Evolutionary conservation across 2,113 vertebrate species (phyloP).

Genomic region (Hippopotamus amphibius): DNA sequence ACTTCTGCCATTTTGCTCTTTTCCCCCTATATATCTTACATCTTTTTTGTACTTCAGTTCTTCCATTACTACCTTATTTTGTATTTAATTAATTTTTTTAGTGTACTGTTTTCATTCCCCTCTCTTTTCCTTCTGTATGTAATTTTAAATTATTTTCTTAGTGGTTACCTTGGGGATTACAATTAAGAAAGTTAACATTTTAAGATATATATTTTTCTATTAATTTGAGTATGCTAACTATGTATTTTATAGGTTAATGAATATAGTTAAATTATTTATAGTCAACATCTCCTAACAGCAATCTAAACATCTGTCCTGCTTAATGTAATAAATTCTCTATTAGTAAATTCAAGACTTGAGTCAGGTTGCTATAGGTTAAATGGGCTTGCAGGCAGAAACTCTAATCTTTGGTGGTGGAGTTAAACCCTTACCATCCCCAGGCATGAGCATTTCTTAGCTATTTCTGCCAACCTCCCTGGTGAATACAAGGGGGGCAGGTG

Average conservation of each 20-base stretch:
- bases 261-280: conserved; percentile 12
- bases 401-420: not conserved
- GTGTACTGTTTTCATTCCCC: not conserved
- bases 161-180: not conserved
- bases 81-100: not conserved
- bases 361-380: not conserved
- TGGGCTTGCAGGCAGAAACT: not conserved
- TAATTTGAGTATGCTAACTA: not conserved
- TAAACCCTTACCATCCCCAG: not conserved
- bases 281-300: conserved; percentile 2
- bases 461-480: not conserved
- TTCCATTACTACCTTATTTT: not conserved
- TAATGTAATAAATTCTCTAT: not conserved
- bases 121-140: not conserved
- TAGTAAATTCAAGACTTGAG: conserved; percentile 21
- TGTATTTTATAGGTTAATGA: conserved; percentile 16
- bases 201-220: not conserved
- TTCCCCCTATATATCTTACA: not conserved
- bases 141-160: conserved; percentile 25
- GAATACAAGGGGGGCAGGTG: not conserved
- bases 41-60: not conserved
- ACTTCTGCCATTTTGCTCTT: not conserved
- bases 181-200: not conserved
- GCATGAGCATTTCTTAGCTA: not conserved
- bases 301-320: not conserved